These are phyloP conservation scores for Magallana nippona DNA, from an alignment of 2,888 invertebrate species.

Conservation along the genomic window DNA sequence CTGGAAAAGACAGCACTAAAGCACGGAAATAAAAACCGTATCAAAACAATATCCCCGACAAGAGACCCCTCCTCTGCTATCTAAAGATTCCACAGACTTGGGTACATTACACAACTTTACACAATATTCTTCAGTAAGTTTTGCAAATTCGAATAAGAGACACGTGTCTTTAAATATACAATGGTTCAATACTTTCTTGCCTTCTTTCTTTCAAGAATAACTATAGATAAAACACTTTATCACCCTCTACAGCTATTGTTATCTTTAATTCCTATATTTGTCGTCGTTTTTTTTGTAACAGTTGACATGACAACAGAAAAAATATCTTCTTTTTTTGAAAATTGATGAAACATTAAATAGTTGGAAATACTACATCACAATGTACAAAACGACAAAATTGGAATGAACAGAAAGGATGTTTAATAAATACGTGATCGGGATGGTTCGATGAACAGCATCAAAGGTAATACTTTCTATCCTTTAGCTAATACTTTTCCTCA, in stretches of 20 bases:
- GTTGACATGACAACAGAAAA: background rate
- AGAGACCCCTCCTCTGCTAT: background rate
- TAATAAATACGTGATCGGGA: constrained; percentile 6
- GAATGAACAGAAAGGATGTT: constrained; percentile 13
- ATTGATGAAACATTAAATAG: background rate
- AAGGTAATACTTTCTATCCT: background rate
- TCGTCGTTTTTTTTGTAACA: background rate
- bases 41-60: constrained; percentile 13
- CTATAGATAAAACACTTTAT: no score
- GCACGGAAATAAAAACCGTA: constrained; percentile 1
- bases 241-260: no score
- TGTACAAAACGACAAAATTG: background rate
- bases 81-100: background rate
- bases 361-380: constrained; percentile 4
- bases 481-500: constrained; percentile 10
- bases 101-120: no score
- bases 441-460: background rate
- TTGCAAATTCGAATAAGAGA: no score
- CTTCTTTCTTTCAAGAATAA: no score
- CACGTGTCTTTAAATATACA: no score
- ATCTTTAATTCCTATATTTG: no score
- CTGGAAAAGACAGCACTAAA: constrained; percentile 13
- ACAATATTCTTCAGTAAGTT: no score
- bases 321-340: background rate
- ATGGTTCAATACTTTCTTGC: no score